Conservation (phyloP, 2,113 vertebrate genomes). For the Pantherophis guttatus region DNA sequence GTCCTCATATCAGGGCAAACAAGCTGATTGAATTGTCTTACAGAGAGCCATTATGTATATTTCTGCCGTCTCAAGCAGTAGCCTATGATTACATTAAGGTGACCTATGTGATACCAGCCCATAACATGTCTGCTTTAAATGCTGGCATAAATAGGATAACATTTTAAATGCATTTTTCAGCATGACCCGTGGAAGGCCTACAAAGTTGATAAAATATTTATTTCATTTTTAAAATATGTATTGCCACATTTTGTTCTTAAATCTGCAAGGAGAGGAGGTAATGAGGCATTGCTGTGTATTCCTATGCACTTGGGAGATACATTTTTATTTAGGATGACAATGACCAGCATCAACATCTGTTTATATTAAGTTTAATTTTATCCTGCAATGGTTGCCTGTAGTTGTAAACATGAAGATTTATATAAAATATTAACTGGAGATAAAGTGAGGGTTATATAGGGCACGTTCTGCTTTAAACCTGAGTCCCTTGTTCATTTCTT, state of each 20-base stretch:
- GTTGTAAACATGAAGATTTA: background rate
- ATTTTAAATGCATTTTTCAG: background rate
- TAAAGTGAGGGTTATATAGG: background rate
- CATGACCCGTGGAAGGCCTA: background rate
- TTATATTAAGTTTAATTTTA: background rate
- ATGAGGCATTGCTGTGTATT: background rate
- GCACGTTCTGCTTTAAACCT: background rate
- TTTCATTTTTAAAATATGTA: background rate
- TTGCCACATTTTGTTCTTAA: background rate
- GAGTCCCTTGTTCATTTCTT: background rate
- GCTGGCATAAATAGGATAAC: background rate
- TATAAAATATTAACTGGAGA: background rate
- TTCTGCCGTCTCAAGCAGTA: background rate
- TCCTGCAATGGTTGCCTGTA: background rate
- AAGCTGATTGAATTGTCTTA: background rate
- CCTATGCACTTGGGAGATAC: background rate
- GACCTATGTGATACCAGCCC: background rate
- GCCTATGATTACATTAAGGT: background rate
- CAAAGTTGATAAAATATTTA: background rate
- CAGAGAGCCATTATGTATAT: background rate
- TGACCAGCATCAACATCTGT: background rate
- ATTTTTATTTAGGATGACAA: background rate
- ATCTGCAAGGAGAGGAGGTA: background rate
- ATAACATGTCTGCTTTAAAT: background rate
- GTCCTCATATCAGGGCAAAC: background rate